A percentile compares a stretch with the other conserved stretches of the same genome.
phyloP scores from a whole-genome alignment of 2,797 vertebrate species.

The Pangasius larnaudii region DNA sequence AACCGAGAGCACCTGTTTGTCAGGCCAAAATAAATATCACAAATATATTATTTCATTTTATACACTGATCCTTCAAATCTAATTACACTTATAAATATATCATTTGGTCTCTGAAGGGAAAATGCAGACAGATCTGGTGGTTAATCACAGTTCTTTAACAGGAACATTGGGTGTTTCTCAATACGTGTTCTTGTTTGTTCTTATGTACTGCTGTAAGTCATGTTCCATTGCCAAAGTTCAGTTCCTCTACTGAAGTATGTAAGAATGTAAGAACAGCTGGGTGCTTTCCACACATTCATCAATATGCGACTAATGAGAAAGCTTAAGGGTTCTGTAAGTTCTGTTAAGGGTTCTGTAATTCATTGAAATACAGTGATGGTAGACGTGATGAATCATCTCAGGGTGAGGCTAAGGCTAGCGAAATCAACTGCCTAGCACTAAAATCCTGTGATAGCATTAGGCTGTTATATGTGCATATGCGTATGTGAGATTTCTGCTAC shows the following conservation, averaged over 20 bases:
- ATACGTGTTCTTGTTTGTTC: background rate
- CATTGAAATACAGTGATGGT: background rate
- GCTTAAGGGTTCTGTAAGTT: no score
- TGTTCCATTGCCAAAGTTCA: background rate
- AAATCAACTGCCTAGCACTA: background rate
- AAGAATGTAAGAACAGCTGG: constrained; percentile 11
- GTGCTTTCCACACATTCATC: background rate
- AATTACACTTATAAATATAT: constrained; percentile 50
- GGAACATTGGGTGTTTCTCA: constrained; percentile 12
- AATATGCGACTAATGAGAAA: background rate
- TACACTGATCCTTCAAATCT: constrained; percentile 30
- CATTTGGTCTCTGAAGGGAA: constrained; percentile 44
- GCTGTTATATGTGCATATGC: background rate
- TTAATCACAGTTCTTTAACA: background rate
- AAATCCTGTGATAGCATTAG: background rate
- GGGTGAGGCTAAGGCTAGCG: background rate
- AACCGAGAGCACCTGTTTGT: constrained; percentile 20
- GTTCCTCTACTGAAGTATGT: background rate
- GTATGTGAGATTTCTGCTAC: background rate
- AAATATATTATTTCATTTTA: constrained; percentile 56
- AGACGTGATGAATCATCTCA: background rate
- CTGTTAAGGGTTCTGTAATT: background rate
- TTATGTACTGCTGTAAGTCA: background rate
- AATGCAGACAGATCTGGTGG: background rate
- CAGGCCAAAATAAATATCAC: constrained; percentile 58